phyloP scores from a whole-genome alignment of 1,140 invertebrate species.

The Bombus confusus region DNA sequence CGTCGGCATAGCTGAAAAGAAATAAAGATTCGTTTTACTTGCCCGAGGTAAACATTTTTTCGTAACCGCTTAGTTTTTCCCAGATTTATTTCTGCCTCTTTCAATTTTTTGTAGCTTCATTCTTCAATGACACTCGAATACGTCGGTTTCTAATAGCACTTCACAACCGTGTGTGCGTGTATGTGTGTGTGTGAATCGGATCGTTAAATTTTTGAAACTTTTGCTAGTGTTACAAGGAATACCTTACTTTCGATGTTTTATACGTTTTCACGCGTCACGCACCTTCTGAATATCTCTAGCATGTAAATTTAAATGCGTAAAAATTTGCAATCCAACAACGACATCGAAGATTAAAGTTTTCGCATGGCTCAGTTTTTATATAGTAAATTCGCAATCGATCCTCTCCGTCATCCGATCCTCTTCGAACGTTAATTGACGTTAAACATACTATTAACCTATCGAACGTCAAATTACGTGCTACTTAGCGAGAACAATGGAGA shows the following conservation, averaged over 20 bases:
- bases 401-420: neutral
- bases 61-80: too few species aligned
- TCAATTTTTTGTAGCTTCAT: too few species aligned
- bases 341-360: neutral
- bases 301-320: too few species aligned
- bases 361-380: too few species aligned
- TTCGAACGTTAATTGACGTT: slow-evolving; percentile 9
- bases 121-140: too few species aligned
- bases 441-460: neutral
- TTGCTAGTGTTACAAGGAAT: neutral
- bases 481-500: slow-evolving; percentile 16
- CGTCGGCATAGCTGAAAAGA: neutral
- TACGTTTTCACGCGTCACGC: neutral
- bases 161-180: too few species aligned
- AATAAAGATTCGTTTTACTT: neutral
- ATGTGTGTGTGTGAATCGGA: neutral
- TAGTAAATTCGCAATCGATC: neutral
- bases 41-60: neutral
- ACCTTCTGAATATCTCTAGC: too few species aligned
- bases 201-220: neutral
- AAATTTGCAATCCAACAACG: too few species aligned
- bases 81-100: too few species aligned
- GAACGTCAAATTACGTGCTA: slow-evolving; percentile 31
- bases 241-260: neutral
- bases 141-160: too few species aligned